Base-by-base conservation (phyloP, 2,888 invertebrate genomes). In the Heteropelma amictum region DNA sequence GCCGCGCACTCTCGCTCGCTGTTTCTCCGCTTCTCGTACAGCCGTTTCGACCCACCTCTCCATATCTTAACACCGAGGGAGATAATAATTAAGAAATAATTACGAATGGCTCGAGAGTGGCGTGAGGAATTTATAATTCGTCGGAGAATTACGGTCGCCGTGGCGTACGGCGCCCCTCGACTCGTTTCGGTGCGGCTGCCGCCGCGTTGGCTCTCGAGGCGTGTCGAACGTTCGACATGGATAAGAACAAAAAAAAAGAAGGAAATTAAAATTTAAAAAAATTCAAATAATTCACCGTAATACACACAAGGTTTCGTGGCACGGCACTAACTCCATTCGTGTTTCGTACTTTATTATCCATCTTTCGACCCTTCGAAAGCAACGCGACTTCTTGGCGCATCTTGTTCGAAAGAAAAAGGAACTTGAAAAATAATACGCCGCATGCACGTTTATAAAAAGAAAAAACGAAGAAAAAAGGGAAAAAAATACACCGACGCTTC, bases 41-140 rank as follows among this genome's bases (percentile, higher is more conserved):
- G 72, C 68, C 47, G 21, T 30, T 21, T 53, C 53, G 45, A 64
- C 51, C 58, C 40, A 28, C 30, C 53, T 21, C 53, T 19, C 49
- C 56, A 56, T 70, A 70, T 74, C 64, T 70, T 70, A 74, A 74
- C 64, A 70, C 63, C 35, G 60, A 45, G 51, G 35, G 58, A 70
- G 69, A 70, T 74, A 74, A 74, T 74, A 74, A 74, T 74, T 74
- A 74, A 74, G 74, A 74, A 74, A 74, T 70, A 74, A 74, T 74
- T 74, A 74, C 70, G 70, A 74, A 74, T 65, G 53, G 70, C 64
- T 53, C 74, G 45, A 64, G 45, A 60, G 74, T 64, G 60, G 64
- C 64, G 74, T 65, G 70, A 70, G 74, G 70, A 74, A 74, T 74
- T 70, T 70, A 74, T 74, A 74, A 74, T 74, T 70, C 74, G 38